Evolutionary conservation across 2,797 vertebrate genomes (phyloP).

Genomic region (Ammospiza maritima): DNA sequence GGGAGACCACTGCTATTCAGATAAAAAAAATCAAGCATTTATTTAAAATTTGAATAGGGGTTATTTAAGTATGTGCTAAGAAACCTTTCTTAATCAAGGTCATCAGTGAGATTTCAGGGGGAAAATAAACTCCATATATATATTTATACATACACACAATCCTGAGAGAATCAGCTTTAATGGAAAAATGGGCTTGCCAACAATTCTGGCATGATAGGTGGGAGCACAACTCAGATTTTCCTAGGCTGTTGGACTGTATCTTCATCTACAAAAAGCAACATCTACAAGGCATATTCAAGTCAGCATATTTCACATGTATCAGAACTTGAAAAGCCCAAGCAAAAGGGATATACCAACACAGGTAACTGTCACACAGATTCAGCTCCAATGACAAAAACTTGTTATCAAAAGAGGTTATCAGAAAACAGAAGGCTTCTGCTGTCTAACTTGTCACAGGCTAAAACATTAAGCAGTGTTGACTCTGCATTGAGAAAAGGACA

Average conservation of each 20-base stretch:
- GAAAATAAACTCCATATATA: background rate
- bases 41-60: background rate
- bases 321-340: background rate
- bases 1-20: background rate
- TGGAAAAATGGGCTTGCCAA: background rate
- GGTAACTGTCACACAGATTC: background rate
- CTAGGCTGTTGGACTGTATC: background rate
- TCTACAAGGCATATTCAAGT: background rate
- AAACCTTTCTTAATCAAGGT: background rate
- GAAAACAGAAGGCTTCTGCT: background rate
- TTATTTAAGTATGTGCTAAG: background rate
- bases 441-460: background rate
- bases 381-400: background rate
- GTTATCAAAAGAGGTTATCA: background rate
- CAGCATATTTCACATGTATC: background rate
- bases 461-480: constrained; percentile 4
- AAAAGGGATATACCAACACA: background rate
- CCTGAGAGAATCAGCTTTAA: background rate
- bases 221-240: background rate
- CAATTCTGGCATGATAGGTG: background rate
- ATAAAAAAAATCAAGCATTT: background rate
- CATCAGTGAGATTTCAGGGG: background rate
- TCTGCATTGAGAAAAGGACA: background rate
- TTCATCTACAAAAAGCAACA: background rate
- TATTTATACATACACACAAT: background rate